phyloP scores from a whole-genome alignment of 2,888 invertebrate genomes.

The Oligia latruncula region DNA sequence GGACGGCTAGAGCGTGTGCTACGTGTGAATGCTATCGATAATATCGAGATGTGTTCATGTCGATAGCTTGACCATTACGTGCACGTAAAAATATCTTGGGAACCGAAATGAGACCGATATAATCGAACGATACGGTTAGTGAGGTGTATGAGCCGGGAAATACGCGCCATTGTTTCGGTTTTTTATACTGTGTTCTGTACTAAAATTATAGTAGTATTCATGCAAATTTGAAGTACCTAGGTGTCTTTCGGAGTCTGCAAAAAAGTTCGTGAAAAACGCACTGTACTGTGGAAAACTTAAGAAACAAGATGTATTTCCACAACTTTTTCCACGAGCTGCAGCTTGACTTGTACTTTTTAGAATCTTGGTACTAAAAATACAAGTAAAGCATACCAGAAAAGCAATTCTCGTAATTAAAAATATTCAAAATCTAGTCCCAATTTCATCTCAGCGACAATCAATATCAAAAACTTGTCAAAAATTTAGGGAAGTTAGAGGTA shows the following conservation, averaged over 20 bases:
- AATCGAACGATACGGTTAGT: conserved; percentile 71
- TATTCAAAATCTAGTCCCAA: too few relatives aligned
- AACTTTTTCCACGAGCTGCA: not conserved
- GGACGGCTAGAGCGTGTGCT: conserved; percentile 86
- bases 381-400: not conserved
- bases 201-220: not conserved
- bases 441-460: too few relatives aligned
- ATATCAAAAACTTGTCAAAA: too few relatives aligned
- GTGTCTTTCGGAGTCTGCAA: not conserved
- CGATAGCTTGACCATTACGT: conserved; percentile 87
- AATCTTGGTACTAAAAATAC: not conserved
- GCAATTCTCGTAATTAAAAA: too few relatives aligned
- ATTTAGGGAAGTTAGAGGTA: too few relatives aligned
- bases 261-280: not conserved
- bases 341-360: too few relatives aligned
- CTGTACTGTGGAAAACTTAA: not conserved
- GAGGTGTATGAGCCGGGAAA: conserved; percentile 49
- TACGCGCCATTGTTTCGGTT: conserved; percentile 32
- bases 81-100: conserved; percentile 79
- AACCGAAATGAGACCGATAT: conserved; percentile 80
- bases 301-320: not conserved
- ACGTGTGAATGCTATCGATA: conserved; percentile 89
- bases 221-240: not conserved
- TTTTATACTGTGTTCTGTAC: conserved; percentile 5
- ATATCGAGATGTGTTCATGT: conserved; percentile 84